Base-by-base conservation (phyloP, 2,797 vertebrate genomes). In the Neopelma chrysocephalum region DNA sequence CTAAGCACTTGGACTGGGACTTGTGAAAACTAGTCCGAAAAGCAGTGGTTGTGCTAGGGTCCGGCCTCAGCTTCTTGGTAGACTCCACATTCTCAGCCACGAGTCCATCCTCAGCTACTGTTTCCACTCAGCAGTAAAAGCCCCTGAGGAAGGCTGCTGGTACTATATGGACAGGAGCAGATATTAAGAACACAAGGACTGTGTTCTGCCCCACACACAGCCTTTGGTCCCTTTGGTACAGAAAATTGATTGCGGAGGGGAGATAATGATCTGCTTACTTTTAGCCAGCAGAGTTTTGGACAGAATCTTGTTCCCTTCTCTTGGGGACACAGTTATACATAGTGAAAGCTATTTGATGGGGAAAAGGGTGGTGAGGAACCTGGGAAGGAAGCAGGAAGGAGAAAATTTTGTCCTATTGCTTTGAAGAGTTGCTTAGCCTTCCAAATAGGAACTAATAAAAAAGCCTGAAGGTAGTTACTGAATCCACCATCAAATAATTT, bases 151-250 rank as follows among this genome's bases (percentile, higher is more conserved):
- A 85, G 40, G 31, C 21, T 57, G 43, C 38, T 76, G 54, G 12
- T 73, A 31, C 45, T 27, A 12, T 0, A 0, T 19, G 15, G 16
- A 4, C 6, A 3, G 45, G 15, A 82, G 27, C 16, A 66, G 14
- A 34, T 21, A 31, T 15, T 51, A 48, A 60, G n/a, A 64, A 56
- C 32, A 58, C 14, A 87, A 29, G 15, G 12, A 8, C 6, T 32
- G 1, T 56, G 19, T 18, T 69, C 76, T 82, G 23, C 11, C 26
- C 11, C 38, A 12, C 26, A 22, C 21, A 42, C 0, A 1, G 6
- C 42, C 43, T 70, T 51, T 36, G 36, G n/a, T 76, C n/a, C 51
- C 27, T 53, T 31, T 34, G 11, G 27, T 62, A 20, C 11, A 79
- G 53, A 56, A 72, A 60, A 26, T 9, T 45, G 14, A 58, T 54